phyloP scores from a whole-genome alignment of 1,140 invertebrate species.

The Atta cephalotes region DNA sequence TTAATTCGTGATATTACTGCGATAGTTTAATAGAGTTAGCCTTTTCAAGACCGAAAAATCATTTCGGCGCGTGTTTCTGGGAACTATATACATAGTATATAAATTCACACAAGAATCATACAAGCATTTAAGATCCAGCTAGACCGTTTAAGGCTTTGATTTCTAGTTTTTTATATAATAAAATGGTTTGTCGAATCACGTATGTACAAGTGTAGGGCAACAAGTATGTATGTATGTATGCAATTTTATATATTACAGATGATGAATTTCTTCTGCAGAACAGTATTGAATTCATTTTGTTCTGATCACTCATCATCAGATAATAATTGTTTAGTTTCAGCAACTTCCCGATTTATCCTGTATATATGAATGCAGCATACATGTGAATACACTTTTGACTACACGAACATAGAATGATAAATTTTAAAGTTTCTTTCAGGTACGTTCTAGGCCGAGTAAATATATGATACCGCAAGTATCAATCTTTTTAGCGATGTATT shows the following conservation, averaged over 20 bases:
- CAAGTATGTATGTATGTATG: too few relatives aligned
- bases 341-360: neutral
- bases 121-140: too few relatives aligned
- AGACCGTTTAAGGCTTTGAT: too few relatives aligned
- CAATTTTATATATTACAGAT: neutral
- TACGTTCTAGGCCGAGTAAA: slow-evolving; percentile 1
- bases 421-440: neutral
- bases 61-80: too few relatives aligned
- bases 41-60: too few relatives aligned
- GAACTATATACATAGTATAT: too few relatives aligned
- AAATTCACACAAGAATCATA: too few relatives aligned
- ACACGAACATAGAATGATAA: neutral
- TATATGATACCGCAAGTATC: neutral
- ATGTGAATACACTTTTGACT: neutral
- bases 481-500: slow-evolving; percentile 10
- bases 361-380: neutral
- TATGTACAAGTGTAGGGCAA: too few relatives aligned
- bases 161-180: too few relatives aligned
- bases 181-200: too few relatives aligned
- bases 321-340: neutral
- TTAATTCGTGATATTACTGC: too few relatives aligned
- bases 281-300: neutral
- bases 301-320: neutral
- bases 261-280: neutral
- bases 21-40: too few relatives aligned